phyloP scores from a whole-genome alignment of 2,113 vertebrate genomes.

The Melanocharis versteri region DNA sequence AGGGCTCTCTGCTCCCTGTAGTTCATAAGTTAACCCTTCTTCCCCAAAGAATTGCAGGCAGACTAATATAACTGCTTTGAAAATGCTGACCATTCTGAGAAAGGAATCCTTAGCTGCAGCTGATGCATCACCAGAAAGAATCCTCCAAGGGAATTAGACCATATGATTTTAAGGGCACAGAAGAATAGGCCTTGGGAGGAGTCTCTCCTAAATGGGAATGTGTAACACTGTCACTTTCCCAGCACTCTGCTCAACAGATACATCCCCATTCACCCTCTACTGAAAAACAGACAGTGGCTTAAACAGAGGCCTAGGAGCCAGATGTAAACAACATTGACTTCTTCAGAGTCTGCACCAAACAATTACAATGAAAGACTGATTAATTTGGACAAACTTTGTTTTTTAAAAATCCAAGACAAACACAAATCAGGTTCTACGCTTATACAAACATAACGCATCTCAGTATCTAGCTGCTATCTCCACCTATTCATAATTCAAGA shows the following conservation, averaged over 20 bases:
- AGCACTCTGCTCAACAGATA: rapidly evolving
- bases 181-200: neutral
- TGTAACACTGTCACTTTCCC: neutral
- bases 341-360: neutral
- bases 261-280: too few species aligned
- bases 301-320: neutral
- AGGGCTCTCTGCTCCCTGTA: neutral
- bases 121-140: neutral
- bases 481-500: neutral
- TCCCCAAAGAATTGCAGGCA: neutral
- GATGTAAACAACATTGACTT: neutral
- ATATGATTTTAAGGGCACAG: rapidly evolving
- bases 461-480: neutral
- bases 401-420: neutral
- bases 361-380: neutral
- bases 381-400: neutral
- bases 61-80: neutral
- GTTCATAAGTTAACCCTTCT: neutral
- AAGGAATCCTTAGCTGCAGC: neutral
- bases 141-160: neutral
- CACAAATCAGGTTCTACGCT: neutral
- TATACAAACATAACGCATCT: neutral
- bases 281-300: neutral
- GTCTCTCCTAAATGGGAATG: neutral
- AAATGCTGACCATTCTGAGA: neutral